Evolutionary conservation across 2,113 vertebrate species (phyloP).

Genomic region (Zosterops japonicus): DNA sequence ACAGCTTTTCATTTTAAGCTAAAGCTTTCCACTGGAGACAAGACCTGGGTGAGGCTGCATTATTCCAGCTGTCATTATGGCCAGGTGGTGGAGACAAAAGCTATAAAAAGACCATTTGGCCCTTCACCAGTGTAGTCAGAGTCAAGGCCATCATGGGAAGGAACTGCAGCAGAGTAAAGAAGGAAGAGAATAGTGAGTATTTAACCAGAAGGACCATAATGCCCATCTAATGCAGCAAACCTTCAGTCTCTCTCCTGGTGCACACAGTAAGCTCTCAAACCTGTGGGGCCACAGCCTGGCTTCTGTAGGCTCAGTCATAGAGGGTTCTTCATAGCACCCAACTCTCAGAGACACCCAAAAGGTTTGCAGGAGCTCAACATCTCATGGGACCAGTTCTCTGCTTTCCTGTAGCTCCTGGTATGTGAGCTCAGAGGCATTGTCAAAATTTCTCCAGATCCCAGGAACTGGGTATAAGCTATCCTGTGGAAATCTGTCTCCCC

Average conservation of each 20-base stretch:
- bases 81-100: neutral
- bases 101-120: neutral
- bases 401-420: neutral
- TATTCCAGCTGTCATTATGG: neutral
- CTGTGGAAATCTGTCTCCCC: neutral
- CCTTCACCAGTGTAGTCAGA: neutral
- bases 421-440: neutral
- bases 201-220: neutral
- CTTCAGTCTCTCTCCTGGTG: neutral
- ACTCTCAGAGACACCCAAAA: neutral
- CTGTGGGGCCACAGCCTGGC: accelerated
- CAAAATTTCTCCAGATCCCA: neutral
- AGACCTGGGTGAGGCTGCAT: neutral
- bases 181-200: neutral
- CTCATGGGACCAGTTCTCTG: neutral
- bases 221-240: neutral
- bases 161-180: neutral
- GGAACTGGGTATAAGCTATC: neutral
- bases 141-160: neutral
- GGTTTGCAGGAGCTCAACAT: neutral
- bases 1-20: neutral
- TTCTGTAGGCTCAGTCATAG: neutral
- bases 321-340: neutral
- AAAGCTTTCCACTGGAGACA: neutral
- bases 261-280: neutral